phyloP scores from a whole-genome alignment of 1,140 invertebrate species.

The Caenorhabditis briggsae region DNA sequence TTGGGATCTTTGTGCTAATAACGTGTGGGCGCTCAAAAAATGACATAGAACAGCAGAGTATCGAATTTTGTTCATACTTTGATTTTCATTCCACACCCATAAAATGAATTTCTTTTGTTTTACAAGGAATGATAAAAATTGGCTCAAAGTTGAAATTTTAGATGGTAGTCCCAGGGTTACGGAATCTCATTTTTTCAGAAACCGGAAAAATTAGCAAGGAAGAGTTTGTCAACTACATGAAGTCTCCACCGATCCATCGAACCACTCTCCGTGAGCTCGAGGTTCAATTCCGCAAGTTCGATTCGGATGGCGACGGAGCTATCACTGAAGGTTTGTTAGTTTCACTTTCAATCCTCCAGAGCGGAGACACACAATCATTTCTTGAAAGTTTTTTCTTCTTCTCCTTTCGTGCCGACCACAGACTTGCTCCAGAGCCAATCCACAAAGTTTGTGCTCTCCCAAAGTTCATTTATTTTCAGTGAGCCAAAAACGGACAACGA shows the following conservation, averaged over 20 bases:
- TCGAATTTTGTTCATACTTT: slow-evolving; percentile 3
- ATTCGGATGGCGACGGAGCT: slow-evolving; percentile 71
- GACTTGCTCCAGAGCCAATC: background rate
- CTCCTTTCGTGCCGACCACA: background rate
- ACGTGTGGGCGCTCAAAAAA: background rate
- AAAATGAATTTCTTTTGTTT: no score
- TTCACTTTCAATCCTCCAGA: slow-evolving; percentile 43
- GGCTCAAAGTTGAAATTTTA: no score
- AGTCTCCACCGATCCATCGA: slow-evolving; percentile 70
- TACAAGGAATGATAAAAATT: no score
- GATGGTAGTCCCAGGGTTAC: no score
- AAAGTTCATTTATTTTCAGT: slow-evolving; percentile 45
- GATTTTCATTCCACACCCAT: slow-evolving; percentile 4
- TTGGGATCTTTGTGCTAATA: slow-evolving; percentile 36
- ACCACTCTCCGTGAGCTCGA: slow-evolving; percentile 73
- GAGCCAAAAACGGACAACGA: background rate
- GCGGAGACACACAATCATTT: slow-evolving; percentile 39
- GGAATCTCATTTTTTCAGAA: slow-evolving; percentile 67
- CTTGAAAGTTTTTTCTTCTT: slow-evolving; percentile 42
- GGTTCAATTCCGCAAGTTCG: slow-evolving; percentile 68
- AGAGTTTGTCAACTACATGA: slow-evolving; percentile 75
- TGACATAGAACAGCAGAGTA: background rate
- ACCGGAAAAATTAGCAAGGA: slow-evolving; percentile 75
- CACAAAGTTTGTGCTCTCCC: slow-evolving; percentile 49
- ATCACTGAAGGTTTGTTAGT: slow-evolving; percentile 71